phyloP scores from a whole-genome alignment of 2,113 vertebrate genomes.

The Strigops habroptila region DNA sequence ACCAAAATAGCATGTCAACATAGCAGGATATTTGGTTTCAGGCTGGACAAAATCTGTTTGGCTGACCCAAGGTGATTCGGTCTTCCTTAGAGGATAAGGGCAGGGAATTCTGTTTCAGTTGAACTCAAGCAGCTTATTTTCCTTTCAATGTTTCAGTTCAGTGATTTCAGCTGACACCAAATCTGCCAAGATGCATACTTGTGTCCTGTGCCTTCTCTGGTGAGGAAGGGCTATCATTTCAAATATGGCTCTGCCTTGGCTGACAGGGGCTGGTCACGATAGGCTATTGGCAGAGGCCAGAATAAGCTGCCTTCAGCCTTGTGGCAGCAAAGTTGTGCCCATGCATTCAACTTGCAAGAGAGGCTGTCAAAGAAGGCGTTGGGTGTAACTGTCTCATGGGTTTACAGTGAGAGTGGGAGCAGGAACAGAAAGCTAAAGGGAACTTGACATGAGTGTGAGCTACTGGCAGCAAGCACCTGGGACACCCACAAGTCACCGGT shows the following conservation, averaged over 20 bases:
- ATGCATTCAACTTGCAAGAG: background rate
- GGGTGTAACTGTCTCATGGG: background rate
- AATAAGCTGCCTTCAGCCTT: background rate
- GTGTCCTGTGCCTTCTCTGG: fast-evolving
- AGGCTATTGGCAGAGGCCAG: background rate
- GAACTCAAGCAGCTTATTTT: background rate
- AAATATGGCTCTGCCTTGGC: background rate
- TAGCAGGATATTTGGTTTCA: background rate
- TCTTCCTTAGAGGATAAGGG: background rate
- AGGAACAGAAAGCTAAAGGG: background rate
- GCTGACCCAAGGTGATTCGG: background rate
- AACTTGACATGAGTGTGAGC: background rate
- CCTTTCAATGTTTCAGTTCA: background rate
- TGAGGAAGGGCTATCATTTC: fast-evolving
- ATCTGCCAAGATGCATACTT: background rate
- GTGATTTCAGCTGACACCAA: background rate
- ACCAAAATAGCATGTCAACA: fast-evolving
- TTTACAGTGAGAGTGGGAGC: background rate
- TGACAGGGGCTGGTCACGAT: background rate
- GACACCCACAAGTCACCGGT: background rate
- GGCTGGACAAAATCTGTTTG: background rate
- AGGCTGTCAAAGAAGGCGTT: background rate
- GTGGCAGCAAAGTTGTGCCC: background rate
- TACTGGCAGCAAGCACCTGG: background rate
- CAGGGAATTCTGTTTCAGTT: background rate